These are phyloP conservation scores for Oostethus manadensis DNA, from an alignment of 2,113 vertebrate genomes.

Conservation along the genomic window DNA sequence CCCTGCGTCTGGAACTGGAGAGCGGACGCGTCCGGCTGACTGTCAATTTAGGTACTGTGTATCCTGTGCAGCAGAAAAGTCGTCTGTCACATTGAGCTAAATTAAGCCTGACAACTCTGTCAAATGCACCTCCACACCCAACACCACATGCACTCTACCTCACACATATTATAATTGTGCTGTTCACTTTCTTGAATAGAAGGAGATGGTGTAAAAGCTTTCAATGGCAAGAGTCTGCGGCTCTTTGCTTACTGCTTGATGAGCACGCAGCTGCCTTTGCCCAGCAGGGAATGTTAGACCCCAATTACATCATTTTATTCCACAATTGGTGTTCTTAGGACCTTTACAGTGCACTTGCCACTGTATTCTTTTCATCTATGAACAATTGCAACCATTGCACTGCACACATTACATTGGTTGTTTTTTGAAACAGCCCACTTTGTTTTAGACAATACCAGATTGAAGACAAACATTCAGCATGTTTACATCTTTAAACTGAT, in stretches of 20 bases:
- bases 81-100: conserved; percentile 6
- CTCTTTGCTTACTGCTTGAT: conserved; percentile 90
- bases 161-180: conserved; percentile 27
- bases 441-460: too few species aligned
- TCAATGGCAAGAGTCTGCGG: conserved; percentile 98
- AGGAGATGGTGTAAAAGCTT: conserved; percentile 83
- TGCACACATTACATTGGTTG: too few species aligned
- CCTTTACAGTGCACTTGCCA: not conserved
- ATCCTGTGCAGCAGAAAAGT: conserved; percentile 23
- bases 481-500: too few species aligned
- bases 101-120: conserved; percentile 17
- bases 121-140: conserved; percentile 2
- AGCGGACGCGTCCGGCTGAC: conserved; percentile 91
- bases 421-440: too few species aligned
- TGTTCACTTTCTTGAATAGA: conserved; percentile 69
- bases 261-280: conserved; percentile 79
- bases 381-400: too few species aligned
- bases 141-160: conserved; percentile 6
- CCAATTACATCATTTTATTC: conserved; percentile 13
- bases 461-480: too few species aligned
- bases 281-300: conserved; percentile 77
- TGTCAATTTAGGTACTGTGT: conserved; percentile 92
- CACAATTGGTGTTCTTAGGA: not conserved
- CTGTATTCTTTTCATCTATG: conserved; percentile 5
- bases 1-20: conserved; percentile 90